Conservation (phyloP, 2,113 vertebrate genomes). For the Passer domesticus region DNA sequence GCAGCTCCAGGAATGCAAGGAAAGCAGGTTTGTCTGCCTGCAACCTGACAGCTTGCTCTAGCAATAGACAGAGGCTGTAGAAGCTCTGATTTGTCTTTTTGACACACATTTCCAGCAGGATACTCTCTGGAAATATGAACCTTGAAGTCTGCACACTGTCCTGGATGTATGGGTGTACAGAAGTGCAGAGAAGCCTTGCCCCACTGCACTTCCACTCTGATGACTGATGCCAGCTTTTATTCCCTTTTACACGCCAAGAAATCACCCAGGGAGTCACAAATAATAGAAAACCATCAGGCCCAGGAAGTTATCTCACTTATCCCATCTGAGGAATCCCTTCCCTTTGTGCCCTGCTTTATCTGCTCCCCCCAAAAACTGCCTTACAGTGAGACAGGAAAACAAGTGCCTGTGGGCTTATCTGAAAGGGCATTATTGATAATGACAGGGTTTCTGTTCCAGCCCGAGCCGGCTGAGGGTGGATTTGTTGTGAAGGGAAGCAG, state of each 20-base stretch:
- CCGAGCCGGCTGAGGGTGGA: not conserved
- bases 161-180: rapidly evolving
- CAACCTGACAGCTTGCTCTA: not conserved
- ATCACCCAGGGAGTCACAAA: not conserved
- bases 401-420: not conserved
- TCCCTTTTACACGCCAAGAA: not conserved
- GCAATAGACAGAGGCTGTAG: not conserved
- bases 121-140: not conserved
- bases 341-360: not conserved
- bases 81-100: not conserved
- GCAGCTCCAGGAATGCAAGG: not conserved
- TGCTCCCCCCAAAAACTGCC: not conserved
- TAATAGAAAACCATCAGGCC: not conserved
- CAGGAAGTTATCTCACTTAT: not conserved
- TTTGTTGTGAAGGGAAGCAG: not conserved
- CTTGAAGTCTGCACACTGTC: rapidly evolving
- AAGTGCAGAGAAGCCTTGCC: not conserved
- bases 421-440: not conserved
- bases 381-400: not conserved
- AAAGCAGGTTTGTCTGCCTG: not conserved
- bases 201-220: not conserved
- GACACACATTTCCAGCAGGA: not conserved
- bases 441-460: not conserved
- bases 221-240: not conserved
- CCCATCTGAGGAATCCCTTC: not conserved